Evolutionary conservation across 2,888 invertebrate genomes (phyloP).

Genomic region (Lasioglossum oenotherae): DNA sequence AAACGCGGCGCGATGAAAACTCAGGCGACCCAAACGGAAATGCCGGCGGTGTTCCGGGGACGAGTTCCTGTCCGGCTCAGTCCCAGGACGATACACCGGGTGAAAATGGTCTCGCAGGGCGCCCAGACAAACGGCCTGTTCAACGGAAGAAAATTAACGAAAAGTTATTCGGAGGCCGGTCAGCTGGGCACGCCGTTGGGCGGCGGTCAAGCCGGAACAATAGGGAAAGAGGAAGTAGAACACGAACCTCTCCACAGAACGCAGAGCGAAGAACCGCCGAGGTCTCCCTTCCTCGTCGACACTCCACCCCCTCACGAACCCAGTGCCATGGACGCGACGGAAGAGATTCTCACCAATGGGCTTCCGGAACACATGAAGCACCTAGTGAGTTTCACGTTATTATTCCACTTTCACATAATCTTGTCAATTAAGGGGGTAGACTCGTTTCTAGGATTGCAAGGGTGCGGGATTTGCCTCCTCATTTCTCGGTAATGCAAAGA

Average conservation of each 20-base stretch:
- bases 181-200: conserved; percentile 82
- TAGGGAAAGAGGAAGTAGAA: conserved; percentile 83
- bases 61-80: conserved; percentile 88
- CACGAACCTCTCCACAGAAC: conserved; percentile 93
- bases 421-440: not conserved
- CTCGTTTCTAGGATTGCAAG: no score
- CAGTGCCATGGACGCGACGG: conserved; percentile 31
- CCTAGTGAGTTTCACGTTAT: conserved; percentile 50
- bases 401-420: not conserved
- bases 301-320: conserved; percentile 84
- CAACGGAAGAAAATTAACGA: conserved; percentile 91
- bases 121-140: conserved; percentile 94
- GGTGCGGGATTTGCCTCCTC: no score
- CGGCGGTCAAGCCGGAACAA: conserved; percentile 65
- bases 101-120: conserved; percentile 95
- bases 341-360: conserved; percentile 76
- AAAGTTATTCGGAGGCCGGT: conserved; percentile 93
- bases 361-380: conserved; percentile 58
- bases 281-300: conserved; percentile 89
- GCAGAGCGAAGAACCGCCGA: conserved; percentile 93
- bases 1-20: conserved; percentile 95
- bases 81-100: conserved; percentile 93
- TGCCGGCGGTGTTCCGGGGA: conserved; percentile 87
- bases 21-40: conserved; percentile 96
- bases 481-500: no score